Evolutionary conservation across 2,888 invertebrate species (phyloP).

Genomic region (Nymphalis polychloros): DNA sequence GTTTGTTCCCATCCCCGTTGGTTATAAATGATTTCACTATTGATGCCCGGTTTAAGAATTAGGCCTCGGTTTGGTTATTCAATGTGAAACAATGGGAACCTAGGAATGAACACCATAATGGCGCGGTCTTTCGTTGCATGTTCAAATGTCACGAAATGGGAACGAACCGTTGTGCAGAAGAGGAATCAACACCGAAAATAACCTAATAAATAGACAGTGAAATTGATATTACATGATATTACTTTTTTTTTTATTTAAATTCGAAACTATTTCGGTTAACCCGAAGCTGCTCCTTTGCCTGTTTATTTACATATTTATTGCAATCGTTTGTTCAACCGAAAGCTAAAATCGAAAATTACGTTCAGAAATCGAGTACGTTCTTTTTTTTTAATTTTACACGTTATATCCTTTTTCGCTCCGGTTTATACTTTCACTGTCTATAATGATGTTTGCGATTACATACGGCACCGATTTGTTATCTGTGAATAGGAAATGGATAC

Average conservation of each 20-base stretch:
- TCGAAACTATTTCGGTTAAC: constrained; percentile 74
- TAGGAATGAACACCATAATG: constrained; percentile 6
- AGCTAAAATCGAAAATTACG: constrained; percentile 47
- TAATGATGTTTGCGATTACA: constrained; percentile 52
- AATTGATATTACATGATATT: constrained; percentile 79
- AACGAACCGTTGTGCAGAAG: constrained; percentile 64
- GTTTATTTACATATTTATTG: constrained; percentile 80
- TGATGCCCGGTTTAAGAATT: constrained; percentile 22
- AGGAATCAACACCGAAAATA: constrained; percentile 82
- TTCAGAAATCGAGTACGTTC: constrained; percentile 26
- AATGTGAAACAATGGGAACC: neutral
- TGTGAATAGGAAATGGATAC: constrained; percentile 20
- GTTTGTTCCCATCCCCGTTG: constrained; percentile 73
- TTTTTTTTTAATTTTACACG: constrained; percentile 11
- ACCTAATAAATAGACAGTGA: constrained; percentile 80
- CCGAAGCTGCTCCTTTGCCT: constrained; percentile 69
- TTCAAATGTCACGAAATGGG: constrained; percentile 57
- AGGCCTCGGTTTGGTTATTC: constrained; percentile 25
- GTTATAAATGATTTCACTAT: constrained; percentile 34
- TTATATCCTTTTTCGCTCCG: constrained; percentile 46
- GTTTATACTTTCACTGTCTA: constrained; percentile 73
- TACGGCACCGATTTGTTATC: constrained; percentile 39
- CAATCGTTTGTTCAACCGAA: constrained; percentile 69
- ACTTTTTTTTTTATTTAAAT: constrained; percentile 65
- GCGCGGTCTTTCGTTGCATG: constrained; percentile 23